Evolutionary conservation across 2,888 invertebrate species (phyloP).

Genomic region (Synergus itoensis): DNA sequence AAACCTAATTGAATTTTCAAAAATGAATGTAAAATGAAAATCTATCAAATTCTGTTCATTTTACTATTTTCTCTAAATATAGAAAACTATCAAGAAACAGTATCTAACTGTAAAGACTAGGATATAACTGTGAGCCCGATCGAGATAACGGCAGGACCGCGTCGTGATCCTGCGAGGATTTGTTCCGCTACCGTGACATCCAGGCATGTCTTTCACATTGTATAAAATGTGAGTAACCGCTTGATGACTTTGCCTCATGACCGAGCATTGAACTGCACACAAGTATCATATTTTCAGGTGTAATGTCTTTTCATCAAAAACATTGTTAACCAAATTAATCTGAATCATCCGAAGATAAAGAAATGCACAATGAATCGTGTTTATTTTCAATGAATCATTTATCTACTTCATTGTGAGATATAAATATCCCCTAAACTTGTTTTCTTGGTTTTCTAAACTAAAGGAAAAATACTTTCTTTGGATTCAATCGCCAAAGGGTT

Average conservation of each 20-base stretch:
- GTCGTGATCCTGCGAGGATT: constrained; percentile 63
- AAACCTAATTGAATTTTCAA: background rate
- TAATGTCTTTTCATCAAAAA: background rate
- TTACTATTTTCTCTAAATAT: background rate
- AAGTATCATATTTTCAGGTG: constrained; percentile 41
- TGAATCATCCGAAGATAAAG: background rate
- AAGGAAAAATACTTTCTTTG: too few species aligned
- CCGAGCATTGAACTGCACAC: constrained; percentile 49
- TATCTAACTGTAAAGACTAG: constrained; percentile 71
- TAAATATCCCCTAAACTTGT: background rate
- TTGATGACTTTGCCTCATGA: constrained; percentile 43
- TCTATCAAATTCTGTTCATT: background rate
- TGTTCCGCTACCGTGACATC: constrained; percentile 68
- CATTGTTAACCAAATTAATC: background rate
- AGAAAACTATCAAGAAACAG: constrained; percentile 8
- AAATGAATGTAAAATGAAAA: background rate
- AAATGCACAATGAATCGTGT: background rate
- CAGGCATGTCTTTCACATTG: constrained; percentile 47
- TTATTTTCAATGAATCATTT: background rate
- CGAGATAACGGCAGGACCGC: constrained; percentile 59
- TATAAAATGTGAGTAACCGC: constrained; percentile 51
- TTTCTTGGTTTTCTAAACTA: background rate
- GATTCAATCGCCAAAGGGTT: too few species aligned
- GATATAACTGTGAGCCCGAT: constrained; percentile 62
- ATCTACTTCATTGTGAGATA: background rate